Percentiles rank a stretch among this genome's conserved stretches.
Evolutionary conservation across 2,888 invertebrate genomes (phyloP).

Genomic region (Tipula vernalis): DNA sequence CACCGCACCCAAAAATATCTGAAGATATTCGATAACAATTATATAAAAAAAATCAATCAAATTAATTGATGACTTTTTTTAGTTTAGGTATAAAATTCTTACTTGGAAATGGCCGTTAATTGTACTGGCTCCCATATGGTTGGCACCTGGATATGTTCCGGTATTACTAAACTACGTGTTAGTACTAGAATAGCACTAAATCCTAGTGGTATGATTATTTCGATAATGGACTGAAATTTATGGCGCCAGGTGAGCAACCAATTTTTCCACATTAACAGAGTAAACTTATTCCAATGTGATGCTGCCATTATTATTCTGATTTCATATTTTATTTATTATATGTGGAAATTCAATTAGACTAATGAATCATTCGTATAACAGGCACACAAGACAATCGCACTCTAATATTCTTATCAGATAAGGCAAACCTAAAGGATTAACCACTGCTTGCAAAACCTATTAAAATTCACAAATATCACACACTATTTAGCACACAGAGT

Average conservation of each 20-base stretch:
- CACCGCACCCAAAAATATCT: neutral
- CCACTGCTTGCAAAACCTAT: neutral
- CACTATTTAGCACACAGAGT: neutral
- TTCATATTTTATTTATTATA: neutral
- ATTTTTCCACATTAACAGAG: constrained; percentile 73
- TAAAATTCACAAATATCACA: too few relatives aligned
- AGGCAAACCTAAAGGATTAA: neutral
- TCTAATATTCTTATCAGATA: neutral
- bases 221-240: constrained; percentile 50
- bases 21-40: neutral
- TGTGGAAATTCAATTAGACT: neutral
- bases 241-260: constrained; percentile 63
- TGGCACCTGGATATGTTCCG: constrained; percentile 27
- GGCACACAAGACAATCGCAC: neutral
- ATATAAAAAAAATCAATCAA: neutral
- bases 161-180: constrained; percentile 52
- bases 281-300: constrained; percentile 43
- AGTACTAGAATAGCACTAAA: constrained; percentile 56
- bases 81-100: neutral
- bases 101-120: neutral
- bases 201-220: constrained; percentile 52
- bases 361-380: neutral
- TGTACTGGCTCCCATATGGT: constrained; percentile 27
- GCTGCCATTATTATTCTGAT: constrained; percentile 14
- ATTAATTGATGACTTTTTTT: neutral